phyloP scores from a whole-genome alignment of 2,113 vertebrate species.

The Ellobius talpinus region DNA sequence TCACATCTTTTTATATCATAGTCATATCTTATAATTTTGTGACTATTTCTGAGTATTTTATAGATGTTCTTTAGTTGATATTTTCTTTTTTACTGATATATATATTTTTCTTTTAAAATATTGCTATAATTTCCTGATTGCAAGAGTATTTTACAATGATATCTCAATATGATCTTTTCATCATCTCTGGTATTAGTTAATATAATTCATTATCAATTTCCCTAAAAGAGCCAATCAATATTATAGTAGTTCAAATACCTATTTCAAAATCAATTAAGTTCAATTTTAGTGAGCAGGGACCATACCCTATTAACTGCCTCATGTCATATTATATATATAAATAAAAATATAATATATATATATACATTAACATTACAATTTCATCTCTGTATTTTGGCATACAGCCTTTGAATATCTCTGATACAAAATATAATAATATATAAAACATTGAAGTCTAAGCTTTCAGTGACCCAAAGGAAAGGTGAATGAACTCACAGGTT shows the following conservation, averaged over 20 bases:
- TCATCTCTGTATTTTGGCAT: neutral
- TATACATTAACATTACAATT: neutral
- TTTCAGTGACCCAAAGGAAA: neutral
- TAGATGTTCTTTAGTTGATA: neutral
- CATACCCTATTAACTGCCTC: neutral
- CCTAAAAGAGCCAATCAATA: neutral
- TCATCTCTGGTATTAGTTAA: neutral
- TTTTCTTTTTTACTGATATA: neutral
- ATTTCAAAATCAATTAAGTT: neutral
- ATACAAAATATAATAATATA: neutral
- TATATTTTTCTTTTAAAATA: neutral
- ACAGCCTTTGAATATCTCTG: neutral
- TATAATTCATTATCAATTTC: neutral
- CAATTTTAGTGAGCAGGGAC: neutral
- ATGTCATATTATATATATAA: too few relatives aligned
- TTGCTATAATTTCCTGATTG: neutral
- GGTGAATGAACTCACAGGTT: neutral
- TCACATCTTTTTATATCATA: neutral
- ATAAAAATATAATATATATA: too few relatives aligned
- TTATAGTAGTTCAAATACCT: neutral
- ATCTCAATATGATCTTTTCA: neutral
- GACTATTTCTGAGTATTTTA: neutral
- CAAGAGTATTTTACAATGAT: neutral
- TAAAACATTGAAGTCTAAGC: neutral
- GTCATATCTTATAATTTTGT: neutral